A percentile compares a stretch with the other conserved stretches of the same genome.
phyloP scores from a whole-genome alignment of 2,113 vertebrate species.

The Dermatemys mawii region DNA sequence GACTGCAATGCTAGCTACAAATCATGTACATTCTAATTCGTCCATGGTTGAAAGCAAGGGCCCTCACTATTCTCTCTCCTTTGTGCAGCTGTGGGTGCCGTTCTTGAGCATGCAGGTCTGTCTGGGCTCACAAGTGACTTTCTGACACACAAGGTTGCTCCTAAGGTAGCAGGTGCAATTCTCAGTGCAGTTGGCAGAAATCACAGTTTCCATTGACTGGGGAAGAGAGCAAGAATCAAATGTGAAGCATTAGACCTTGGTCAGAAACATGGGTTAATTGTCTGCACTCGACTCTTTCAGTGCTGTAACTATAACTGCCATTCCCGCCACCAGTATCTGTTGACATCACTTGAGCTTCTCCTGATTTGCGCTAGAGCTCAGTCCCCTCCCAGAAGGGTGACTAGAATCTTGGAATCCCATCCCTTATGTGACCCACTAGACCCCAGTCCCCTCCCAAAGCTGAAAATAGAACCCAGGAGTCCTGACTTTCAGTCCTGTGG shows the following conservation, averaged over 20 bases:
- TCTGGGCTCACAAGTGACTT: slow-evolving; percentile 64
- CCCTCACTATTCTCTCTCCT: slow-evolving; percentile 70
- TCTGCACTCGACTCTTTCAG: no score
- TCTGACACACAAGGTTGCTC: slow-evolving; percentile 72
- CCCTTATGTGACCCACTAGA: not conserved
- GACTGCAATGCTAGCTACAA: not conserved
- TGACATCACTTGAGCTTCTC: not conserved
- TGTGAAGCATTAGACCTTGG: not conserved
- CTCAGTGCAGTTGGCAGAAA: slow-evolving; percentile 71
- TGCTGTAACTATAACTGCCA: not conserved
- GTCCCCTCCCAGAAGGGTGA: not conserved
- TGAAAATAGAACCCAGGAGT: not conserved
- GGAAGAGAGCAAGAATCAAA: not conserved
- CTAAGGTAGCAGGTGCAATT: slow-evolving; percentile 75
- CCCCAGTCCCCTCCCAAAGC: not conserved
- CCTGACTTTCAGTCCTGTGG: not conserved
- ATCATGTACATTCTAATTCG: not conserved
- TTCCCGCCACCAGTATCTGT: not conserved
- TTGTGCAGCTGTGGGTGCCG: slow-evolving; percentile 72
- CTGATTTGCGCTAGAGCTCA: not conserved
- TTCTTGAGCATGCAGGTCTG: slow-evolving; percentile 75
- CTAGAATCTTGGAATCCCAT: not conserved
- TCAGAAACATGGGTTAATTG: not conserved
- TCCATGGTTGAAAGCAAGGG: not conserved
- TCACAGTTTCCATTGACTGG: slow-evolving; percentile 73